Evolutionary conservation across 2,113 vertebrate species (phyloP).

Genomic region (Grallaria varia): DNA sequence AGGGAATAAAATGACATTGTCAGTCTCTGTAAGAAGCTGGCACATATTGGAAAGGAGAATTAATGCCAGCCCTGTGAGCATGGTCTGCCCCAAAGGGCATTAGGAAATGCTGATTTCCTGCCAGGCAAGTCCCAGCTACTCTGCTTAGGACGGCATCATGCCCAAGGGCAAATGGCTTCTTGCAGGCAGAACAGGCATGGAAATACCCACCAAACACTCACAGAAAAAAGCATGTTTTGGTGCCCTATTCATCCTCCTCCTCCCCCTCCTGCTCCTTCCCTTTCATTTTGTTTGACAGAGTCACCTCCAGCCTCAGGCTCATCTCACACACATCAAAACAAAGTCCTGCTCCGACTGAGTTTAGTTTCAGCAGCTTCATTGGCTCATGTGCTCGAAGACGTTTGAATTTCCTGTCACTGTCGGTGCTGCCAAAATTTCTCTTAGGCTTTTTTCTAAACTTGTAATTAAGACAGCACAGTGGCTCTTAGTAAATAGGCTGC

Average conservation of each 20-base stretch:
- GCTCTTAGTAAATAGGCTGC: background rate
- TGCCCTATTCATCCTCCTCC: background rate
- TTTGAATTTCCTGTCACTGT: slow-evolving; percentile 15
- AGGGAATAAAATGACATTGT: background rate
- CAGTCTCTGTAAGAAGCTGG: background rate
- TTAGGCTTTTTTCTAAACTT: background rate
- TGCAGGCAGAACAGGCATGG: background rate
- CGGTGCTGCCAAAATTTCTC: background rate
- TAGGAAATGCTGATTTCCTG: background rate
- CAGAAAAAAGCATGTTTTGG: background rate
- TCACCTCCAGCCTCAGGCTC: background rate
- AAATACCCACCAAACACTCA: background rate
- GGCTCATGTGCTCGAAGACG: background rate
- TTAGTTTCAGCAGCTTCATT: background rate
- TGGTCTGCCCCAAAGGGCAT: background rate
- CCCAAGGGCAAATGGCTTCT: background rate
- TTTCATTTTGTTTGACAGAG: background rate
- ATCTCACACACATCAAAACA: slow-evolving; percentile 4
- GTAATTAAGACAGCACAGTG: background rate
- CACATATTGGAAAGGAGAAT: background rate
- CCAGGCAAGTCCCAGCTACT: background rate
- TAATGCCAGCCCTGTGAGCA: background rate
- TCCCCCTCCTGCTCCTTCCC: background rate
- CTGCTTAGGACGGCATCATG: background rate
- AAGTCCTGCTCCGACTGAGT: background rate